Conservation (phyloP, 1,140 invertebrate genomes). For the Platyura marginata region DNA sequence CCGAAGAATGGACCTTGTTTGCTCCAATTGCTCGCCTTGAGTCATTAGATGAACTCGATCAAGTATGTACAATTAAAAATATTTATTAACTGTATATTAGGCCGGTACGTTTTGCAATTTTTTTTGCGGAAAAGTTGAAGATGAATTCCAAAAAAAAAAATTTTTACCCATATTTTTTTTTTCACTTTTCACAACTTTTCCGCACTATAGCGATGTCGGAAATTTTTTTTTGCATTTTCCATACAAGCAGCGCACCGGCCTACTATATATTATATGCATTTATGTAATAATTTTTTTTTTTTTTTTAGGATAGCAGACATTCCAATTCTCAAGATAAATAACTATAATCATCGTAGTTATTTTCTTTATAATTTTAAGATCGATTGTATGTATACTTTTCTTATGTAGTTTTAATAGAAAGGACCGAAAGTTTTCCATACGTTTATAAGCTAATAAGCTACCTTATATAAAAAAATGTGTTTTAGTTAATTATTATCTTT, state of each 20-base stretch:
- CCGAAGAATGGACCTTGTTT: constrained; percentile 5
- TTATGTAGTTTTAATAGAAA: no score
- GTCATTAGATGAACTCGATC: constrained; percentile 43
- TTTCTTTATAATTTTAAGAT: background rate
- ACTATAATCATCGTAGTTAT: background rate
- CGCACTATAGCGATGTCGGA: no score
- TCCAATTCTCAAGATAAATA: constrained; percentile 2
- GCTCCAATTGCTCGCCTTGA: constrained; percentile 45
- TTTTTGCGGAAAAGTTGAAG: background rate
- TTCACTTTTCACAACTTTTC: no score
- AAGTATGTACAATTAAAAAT: no score
- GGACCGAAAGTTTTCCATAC: no score
- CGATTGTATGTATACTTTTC: no score
- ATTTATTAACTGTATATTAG: background rate
- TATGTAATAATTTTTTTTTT: no score
- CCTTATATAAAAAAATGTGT: no score
- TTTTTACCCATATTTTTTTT: background rate
- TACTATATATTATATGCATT: background rate
- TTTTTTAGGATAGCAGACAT: constrained; percentile 4
- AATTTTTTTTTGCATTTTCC: background rate
- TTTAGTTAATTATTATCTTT: no score
- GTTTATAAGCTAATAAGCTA: no score
- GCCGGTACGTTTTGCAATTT: background rate
- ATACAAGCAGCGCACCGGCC: no score
- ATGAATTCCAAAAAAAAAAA: background rate